Base-by-base conservation (phyloP, 2,113 vertebrate species). In the Mixornis gularis region DNA sequence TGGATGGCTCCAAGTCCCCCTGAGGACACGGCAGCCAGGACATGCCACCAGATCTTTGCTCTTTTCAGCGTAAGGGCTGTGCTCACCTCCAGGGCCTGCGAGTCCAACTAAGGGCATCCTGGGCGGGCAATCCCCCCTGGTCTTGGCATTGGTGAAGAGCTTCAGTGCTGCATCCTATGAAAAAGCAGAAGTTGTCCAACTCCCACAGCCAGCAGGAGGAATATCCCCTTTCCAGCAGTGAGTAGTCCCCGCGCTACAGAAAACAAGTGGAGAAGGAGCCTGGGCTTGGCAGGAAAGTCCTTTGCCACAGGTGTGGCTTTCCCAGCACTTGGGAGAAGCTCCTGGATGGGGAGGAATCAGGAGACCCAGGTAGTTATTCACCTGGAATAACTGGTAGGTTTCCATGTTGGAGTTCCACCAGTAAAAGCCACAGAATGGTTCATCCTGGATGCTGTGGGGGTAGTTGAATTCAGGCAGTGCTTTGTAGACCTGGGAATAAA, bases 101-200 rank as follows among this genome's bases (percentile, higher is more conserved):
- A 8, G 0, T 8, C 1, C 8, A 7, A 3, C 0, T 0, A 1
- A 0, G 5, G 0, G 0, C 0, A 1, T 0, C 6, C 0, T 3
- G 18, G 4, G 1, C 1, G 0, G 1, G 48, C 95, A 95, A 4
- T 3, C 20, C 2, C 41, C 18, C 0, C 3, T 29, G n/a, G 7
- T 90, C 53, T 46, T 44, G 46, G 88, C 65, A 2, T 78, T 95
- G 83, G 93, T 95, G 89, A 94, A 90, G 71, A 95, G 86, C n/a
- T 93, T 95, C 89, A 95, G 58, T 11, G 58, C 76, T 68, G 83
- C 66, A 0, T 2, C 4, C 95, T 95, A 44, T 17, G 41, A 40
- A 59, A 65, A 46, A 51, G 40, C 51, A 82, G 56, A 71, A 34
- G 7, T 17, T 66, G 55, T 34, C 38, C 56, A 19, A 8, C 25